phyloP scores from a whole-genome alignment of 2,113 vertebrate species.

The Heteronetta atricapilla region DNA sequence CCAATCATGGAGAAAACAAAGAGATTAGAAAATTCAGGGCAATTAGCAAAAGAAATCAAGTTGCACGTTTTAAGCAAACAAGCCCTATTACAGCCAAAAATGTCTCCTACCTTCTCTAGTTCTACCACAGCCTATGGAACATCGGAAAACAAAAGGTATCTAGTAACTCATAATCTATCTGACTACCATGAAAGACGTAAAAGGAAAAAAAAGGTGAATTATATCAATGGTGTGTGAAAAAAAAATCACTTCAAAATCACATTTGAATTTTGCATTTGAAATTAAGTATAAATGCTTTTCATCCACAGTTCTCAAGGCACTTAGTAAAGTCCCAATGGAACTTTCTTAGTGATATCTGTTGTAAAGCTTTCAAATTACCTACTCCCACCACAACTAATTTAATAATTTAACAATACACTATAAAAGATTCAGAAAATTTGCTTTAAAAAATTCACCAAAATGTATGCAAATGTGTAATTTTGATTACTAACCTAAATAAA shows the following conservation, averaged over 20 bases:
- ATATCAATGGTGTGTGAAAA: not conserved
- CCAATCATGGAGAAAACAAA: not conserved
- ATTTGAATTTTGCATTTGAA: not conserved
- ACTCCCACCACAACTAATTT: not conserved
- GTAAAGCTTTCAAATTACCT: not conserved
- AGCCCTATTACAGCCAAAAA: not conserved
- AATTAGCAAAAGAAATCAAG: not conserved
- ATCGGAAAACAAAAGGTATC: not conserved
- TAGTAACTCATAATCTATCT: not conserved
- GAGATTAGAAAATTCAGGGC: not conserved
- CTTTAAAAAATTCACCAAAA: not conserved
- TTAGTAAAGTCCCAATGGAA: not conserved
- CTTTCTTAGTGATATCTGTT: not conserved
- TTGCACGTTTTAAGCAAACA: not conserved
- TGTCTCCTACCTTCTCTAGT: not conserved
- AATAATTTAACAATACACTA: not conserved
- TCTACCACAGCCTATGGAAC: not conserved
- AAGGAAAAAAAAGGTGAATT: not conserved
- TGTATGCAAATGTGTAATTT: not conserved
- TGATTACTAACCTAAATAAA: not conserved
- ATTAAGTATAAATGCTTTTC: not conserved
- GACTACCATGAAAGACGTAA: not conserved
- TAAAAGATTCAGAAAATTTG: not conserved
- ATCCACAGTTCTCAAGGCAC: not conserved
- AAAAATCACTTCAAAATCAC: not conserved